phyloP scores from a whole-genome alignment of 2,113 vertebrate species.

The Anhinga anhinga region DNA sequence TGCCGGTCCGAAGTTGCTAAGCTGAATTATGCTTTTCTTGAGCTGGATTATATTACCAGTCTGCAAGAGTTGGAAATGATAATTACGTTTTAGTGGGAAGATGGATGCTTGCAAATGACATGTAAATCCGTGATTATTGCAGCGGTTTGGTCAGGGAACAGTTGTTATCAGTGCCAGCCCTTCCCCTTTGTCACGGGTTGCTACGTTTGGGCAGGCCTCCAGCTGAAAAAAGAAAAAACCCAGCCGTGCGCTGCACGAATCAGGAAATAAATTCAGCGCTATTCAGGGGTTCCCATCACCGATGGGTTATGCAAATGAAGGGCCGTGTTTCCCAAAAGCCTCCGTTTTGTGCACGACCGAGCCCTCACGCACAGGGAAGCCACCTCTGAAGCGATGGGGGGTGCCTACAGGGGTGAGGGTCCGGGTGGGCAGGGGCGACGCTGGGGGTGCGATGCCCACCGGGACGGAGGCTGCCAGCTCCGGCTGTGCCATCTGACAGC shows the following conservation, averaged over 20 bases:
- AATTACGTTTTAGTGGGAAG: neutral
- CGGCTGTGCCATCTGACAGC: neutral
- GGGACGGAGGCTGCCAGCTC: accelerated
- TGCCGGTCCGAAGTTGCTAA: accelerated
- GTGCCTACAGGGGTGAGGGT: neutral
- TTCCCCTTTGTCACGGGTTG: neutral
- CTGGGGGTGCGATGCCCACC: accelerated
- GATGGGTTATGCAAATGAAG: accelerated
- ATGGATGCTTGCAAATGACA: neutral
- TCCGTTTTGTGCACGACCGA: accelerated
- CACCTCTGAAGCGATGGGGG: accelerated
- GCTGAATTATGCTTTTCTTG: neutral
- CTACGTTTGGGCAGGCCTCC: neutral
- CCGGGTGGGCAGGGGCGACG: accelerated
- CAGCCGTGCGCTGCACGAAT: neutral
- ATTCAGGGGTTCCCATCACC: neutral
- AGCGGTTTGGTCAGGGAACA: neutral
- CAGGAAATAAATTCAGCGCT: neutral
- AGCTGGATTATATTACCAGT: neutral
- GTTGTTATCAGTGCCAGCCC: neutral
- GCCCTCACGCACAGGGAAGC: accelerated
- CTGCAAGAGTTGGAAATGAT: neutral
- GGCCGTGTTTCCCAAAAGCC: accelerated
- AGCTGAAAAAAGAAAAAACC: neutral
- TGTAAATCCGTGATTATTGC: neutral